Base-by-base conservation (phyloP, 2,113 vertebrate genomes). In the Acrocephalus arundinaceus region DNA sequence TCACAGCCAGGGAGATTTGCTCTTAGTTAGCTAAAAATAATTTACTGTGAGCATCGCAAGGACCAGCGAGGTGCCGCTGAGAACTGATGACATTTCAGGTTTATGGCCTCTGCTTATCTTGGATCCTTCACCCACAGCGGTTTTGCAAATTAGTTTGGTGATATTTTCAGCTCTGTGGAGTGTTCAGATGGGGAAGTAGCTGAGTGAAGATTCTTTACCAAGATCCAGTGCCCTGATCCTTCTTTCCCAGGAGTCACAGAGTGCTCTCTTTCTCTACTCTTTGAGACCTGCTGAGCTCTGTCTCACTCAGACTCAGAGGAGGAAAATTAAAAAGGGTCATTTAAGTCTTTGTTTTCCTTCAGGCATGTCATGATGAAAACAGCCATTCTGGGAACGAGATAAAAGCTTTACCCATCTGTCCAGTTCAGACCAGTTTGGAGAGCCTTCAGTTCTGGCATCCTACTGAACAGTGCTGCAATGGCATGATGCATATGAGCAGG, bases 351-450 rank as follows among this genome's bases (percentile, higher is more conserved):
- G 94, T 96, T 96, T 96, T 91, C 93, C 97, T 96, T 95, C 93
- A 97, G 92, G 90, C 97, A 66, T 90, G 78, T 94, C 92, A 89
- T 85, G 93, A 89, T 84, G 93, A 82, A 87, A 98, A 96, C 91
- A 97, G 66, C 79, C 96, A 71, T 97, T 97, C 95, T 95, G 95
- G 90, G 95, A 97, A 87, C 86, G 94, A 80, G 13, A 54, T 97
- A 94, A 97, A 97, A 97, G 85, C 93, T 95, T 97, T 95, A 86
- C 90, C 97, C 96, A 97, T 97, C 97, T 98, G 97, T 97, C 97
- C 96, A 57, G 89, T 91, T 96, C 45, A 79, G 96, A 67, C 68
- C 80, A 39, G 41, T 94, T 96, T 94, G 85, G 93, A 93, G 93
- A 98, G 86, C 93, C 84, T 77, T 97, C 87, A 68, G 86, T 90